phyloP scores from a whole-genome alignment of 2,797 vertebrate species.

The Anguilla marmorata region DNA sequence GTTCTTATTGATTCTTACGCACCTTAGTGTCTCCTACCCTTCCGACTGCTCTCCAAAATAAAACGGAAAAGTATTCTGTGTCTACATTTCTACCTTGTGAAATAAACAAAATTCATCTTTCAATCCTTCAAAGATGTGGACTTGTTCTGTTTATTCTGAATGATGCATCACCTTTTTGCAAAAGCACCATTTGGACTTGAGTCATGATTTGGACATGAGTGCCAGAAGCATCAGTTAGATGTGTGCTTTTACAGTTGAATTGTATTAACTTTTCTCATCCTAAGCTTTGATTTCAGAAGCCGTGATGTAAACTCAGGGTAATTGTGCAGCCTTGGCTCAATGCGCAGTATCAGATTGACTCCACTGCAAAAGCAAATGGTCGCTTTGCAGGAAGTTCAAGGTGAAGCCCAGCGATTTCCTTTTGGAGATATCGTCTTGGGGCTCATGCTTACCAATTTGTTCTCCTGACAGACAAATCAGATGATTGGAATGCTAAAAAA shows the following conservation, averaged over 20 bases:
- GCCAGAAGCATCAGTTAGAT: too few relatives aligned
- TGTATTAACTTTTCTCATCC: neutral
- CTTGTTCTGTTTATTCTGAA: constrained; percentile 15
- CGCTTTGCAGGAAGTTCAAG: neutral
- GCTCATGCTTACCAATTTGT: neutral
- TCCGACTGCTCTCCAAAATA: constrained; percentile 32
- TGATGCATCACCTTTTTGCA: neutral
- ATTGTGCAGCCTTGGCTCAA: neutral
- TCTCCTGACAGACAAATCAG: neutral
- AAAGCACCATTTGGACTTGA: constrained; percentile 8
- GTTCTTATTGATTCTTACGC: constrained; percentile 53
- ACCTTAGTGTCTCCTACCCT: constrained; percentile 50
- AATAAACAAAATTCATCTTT: too few relatives aligned
- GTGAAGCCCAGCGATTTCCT: too few relatives aligned
- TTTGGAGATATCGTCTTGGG: neutral
- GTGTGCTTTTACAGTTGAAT: too few relatives aligned
- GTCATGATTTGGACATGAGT: too few relatives aligned
- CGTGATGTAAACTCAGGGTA: neutral
- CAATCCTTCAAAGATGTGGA: neutral
- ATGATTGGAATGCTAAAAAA: neutral
- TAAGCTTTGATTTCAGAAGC: neutral
- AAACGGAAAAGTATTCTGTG: neutral
- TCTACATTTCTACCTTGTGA: too few relatives aligned
- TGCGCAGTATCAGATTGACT: neutral
- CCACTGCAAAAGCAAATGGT: neutral